Evolutionary conservation across 2,113 vertebrate genomes (phyloP).

Genomic region (Leptobrachium leishanense): DNA sequence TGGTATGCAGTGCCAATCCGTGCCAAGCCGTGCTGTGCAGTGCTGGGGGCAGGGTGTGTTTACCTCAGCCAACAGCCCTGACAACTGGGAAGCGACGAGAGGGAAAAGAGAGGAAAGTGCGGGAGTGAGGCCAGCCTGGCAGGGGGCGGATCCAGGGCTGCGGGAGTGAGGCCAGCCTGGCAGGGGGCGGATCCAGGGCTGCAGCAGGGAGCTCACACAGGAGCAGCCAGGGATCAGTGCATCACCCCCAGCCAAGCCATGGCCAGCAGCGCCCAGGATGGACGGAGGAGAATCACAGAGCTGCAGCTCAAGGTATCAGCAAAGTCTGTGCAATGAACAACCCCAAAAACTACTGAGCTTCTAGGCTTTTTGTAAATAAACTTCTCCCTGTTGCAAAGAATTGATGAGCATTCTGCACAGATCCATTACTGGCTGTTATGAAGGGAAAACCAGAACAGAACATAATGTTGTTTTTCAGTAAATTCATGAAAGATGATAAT

Average conservation of each 20-base stretch:
- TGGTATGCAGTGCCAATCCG: too few species aligned
- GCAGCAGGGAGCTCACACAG: background rate
- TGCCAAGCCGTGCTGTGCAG: too few species aligned
- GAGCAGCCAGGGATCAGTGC: background rate
- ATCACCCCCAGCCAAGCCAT: background rate
- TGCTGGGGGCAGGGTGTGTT: background rate
- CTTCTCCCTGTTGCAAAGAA: too few species aligned
- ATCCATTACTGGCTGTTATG: background rate
- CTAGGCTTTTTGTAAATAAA: too few species aligned
- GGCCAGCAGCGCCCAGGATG: constrained; percentile 10
- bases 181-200: background rate
- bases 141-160: background rate
- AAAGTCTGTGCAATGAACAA: background rate
- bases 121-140: constrained; percentile 16
- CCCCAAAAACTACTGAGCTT: too few species aligned
- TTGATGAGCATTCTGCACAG: background rate
- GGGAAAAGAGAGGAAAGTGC: constrained; percentile 34
- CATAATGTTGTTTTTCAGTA: background rate
- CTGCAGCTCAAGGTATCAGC: constrained; percentile 36
- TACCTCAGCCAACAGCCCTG: constrained; percentile 15
- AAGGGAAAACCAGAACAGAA: background rate
- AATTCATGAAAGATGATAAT: background rate
- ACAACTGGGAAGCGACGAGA: constrained; percentile 27
- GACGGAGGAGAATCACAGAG: constrained; percentile 10
- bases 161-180: background rate